A percentile compares a stretch with the other conserved stretches of the same genome.
phyloP scores from a whole-genome alignment of 2,113 vertebrate genomes.

The Grammomys dolichurus region DNA sequence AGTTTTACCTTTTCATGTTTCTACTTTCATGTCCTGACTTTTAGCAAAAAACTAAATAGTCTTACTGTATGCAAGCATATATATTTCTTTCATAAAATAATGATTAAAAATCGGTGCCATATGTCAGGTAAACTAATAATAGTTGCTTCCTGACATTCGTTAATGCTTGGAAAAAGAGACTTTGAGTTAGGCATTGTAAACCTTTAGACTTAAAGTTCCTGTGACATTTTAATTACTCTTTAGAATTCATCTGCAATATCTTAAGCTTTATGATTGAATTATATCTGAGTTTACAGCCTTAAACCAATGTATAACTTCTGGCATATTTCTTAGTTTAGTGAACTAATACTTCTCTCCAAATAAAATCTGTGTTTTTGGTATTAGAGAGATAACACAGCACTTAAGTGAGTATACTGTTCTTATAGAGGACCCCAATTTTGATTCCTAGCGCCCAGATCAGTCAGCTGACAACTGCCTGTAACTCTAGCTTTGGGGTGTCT shows the following conservation, averaged over 20 bases:
- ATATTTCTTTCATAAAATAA: background rate
- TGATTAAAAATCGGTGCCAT: background rate
- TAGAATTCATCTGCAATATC: background rate
- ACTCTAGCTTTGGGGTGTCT: background rate
- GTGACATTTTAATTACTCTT: background rate
- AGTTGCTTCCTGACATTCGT: background rate
- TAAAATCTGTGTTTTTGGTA: background rate
- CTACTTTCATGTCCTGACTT: background rate
- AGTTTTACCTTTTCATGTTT: background rate
- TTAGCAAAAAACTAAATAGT: background rate
- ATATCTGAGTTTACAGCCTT: background rate
- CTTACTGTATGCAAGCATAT: background rate
- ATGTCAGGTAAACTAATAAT: background rate
- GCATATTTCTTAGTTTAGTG: background rate
- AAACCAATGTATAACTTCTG: background rate
- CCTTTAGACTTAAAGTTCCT: background rate
- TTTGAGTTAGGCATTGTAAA: background rate
- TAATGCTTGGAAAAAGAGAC: background rate
- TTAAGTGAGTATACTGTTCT: background rate
- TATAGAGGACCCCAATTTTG: background rate
- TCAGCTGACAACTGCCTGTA: background rate
- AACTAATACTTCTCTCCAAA: background rate
- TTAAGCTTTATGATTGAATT: background rate
- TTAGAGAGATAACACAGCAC: no score
- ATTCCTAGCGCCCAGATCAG: background rate